Evolutionary conservation across 37 sponge, comb jelly and placozoan genomes (phyloP).

Genomic region (Halichondria panicea): DNA sequence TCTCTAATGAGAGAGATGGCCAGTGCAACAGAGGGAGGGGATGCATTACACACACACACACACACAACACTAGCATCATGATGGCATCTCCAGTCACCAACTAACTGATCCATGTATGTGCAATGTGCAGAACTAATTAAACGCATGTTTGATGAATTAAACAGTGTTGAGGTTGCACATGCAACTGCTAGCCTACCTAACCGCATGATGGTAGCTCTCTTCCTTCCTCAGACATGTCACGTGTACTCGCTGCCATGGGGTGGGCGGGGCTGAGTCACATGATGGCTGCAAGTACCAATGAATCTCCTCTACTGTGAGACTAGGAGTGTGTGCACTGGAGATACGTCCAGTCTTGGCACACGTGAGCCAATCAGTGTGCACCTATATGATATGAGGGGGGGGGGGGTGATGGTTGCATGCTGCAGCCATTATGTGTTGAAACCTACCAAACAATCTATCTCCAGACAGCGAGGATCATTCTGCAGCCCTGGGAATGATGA

Average conservation of each 20-base stretch:
- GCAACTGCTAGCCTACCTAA: not conserved
- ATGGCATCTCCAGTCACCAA: too few relatives aligned
- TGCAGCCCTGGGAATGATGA: not conserved
- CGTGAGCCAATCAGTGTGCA: constrained; percentile 57
- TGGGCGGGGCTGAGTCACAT: constrained; percentile 36
- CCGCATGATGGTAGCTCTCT: not conserved
- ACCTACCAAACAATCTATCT: constrained; percentile 56
- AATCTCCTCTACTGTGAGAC: constrained; percentile 23
- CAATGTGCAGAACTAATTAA: too few relatives aligned
- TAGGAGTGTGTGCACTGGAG: not conserved
- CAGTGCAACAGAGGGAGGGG: too few relatives aligned
- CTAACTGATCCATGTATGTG: too few relatives aligned
- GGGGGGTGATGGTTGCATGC: not conserved
- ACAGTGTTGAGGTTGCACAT: not conserved
- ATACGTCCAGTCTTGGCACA: not conserved
- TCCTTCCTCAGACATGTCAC: constrained; percentile 31
- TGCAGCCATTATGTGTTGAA: not conserved
- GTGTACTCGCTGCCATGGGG: constrained; percentile 38
- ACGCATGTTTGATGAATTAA: too few relatives aligned
- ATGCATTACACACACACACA: too few relatives aligned
- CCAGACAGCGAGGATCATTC: constrained; percentile 11
- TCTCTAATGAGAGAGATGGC: too few relatives aligned
- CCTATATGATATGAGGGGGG: constrained; percentile 10
- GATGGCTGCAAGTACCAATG: constrained; percentile 76
- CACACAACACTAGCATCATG: too few relatives aligned